These are phyloP conservation scores for Actinia tenebrosa DNA, from an alignment of 64 coral and sea anemone genomes.

Conservation along the genomic window DNA sequence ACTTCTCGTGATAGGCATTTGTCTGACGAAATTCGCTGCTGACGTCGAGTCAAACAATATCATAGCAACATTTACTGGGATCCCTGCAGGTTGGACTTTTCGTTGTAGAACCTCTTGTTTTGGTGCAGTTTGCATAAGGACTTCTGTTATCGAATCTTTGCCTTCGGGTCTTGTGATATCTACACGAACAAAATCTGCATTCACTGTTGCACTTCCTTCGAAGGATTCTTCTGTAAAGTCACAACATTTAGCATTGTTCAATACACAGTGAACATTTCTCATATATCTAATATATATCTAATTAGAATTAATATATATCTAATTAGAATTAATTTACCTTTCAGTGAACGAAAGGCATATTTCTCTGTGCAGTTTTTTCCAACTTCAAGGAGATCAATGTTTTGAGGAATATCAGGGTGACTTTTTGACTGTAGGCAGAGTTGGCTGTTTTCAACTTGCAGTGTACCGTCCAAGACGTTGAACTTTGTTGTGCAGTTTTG, in stretches of 20 bases:
- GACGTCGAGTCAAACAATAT: conserved; percentile 83
- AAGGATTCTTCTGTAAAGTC: background rate
- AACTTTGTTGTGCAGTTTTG: background rate
- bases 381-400: background rate
- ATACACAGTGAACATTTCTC: background rate
- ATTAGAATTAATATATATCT: no score
- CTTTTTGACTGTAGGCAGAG: background rate
- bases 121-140: conserved; percentile 51
- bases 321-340: background rate
- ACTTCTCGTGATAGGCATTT: conserved; percentile 52
- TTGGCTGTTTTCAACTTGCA: background rate
- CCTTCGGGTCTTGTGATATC: background rate
- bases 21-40: conserved; percentile 56
- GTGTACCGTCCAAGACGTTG: background rate
- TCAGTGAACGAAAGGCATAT: background rate
- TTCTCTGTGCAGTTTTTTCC: background rate
- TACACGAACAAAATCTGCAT: conserved; percentile 20
- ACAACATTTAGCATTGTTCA: background rate
- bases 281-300: no score
- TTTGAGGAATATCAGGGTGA: background rate
- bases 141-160: conserved; percentile 6
- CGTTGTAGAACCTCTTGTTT: conserved; percentile 36
- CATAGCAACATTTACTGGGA: conserved; percentile 51
- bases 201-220: conserved; percentile 18
- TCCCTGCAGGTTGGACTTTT: conserved; percentile 15